Conservation (phyloP, 23 tunicate species). For the Ascidia mentula region DNA sequence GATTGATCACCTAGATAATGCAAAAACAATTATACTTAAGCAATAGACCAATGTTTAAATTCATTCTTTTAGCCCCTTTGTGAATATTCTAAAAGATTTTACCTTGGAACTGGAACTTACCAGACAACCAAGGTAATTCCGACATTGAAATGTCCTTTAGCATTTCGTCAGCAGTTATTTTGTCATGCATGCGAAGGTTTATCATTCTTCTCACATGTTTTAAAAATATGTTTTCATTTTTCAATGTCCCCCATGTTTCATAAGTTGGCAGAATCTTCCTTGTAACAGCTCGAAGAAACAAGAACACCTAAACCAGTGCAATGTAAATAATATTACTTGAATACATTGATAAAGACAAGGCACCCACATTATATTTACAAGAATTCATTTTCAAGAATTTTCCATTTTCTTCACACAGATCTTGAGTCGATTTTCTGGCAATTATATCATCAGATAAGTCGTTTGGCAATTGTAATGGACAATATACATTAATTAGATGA, state of each 20-base stretch:
- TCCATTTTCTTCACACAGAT: neutral
- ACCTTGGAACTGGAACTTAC: slow-evolving; percentile 7
- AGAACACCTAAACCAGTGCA: slow-evolving; percentile 24
- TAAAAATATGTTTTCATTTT: slow-evolving; percentile 23
- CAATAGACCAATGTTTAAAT: neutral
- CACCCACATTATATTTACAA: neutral
- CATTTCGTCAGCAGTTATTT: slow-evolving; percentile 26
- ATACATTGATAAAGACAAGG: neutral
- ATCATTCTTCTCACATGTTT: slow-evolving; percentile 13
- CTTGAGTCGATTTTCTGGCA: neutral
- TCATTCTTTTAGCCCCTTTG: neutral
- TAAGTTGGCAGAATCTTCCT: neutral
- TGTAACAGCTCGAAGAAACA: slow-evolving; percentile 34
- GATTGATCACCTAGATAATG: slow-evolving; percentile 9
- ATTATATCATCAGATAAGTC: neutral
- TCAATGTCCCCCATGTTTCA: slow-evolving; percentile 15
- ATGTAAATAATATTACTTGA: neutral
- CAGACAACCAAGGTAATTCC: slow-evolving; percentile 13
- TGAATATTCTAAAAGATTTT: neutral
- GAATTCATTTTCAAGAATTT: neutral
- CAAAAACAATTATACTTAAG: neutral
- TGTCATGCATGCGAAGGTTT: slow-evolving; percentile 18
- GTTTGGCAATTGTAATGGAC: slow-evolving; percentile 7
- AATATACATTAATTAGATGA: neutral
- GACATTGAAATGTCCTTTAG: neutral